Evolutionary conservation across 2,888 invertebrate genomes (phyloP), one percentile per base, ranked within the genome.

Genomic region (Chrysina gloriosa): DNA sequence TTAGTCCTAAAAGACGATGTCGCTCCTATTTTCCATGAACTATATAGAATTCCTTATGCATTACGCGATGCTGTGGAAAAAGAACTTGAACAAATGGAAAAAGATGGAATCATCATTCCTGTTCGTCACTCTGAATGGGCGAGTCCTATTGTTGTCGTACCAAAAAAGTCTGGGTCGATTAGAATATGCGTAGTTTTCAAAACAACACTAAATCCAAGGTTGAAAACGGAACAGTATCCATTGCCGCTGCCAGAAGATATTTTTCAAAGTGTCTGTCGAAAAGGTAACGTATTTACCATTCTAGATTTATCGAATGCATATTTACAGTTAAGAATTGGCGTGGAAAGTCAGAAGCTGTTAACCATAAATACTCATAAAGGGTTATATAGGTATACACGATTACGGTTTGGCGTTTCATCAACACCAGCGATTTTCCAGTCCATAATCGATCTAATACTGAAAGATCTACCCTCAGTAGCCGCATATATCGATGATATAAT

Each of bases 121-220:
- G 31, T 31, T 31, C 31, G 31, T 31, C 31, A 31, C n/a, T 6
- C 31, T 4, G 31, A 31, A 31, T 31, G 31, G 31, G 31, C 31
- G n/a, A 31, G 31, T 31, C 31, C 31, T 31, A 31, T 31, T 9
- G 31, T 31, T 9, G 31, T 31, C 9, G 31, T 77, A 3, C 72
- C 71, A 6, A 77, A 78, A 45, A 56, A 31, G 11, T 68, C 69
- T 14, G 65, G 67, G 5, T 31, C 48, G 2, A 61, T 76, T 3
- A 45, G 78, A 36, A 67, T 79, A 7, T 77, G 75, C 54, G 72
- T 75, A 2, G 74, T 79, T 70, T 75, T 71, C 58, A 77, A 75
- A 63, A 67, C 58, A 42, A 73, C 75, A 0, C 11, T 73, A 3
- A 77, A 77, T 64, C 67, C 63, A 23, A 39, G 16, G 14, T 56